Base-by-base conservation (phyloP, 2,797 vertebrate genomes). In the Megaceryle alcyon region DNA sequence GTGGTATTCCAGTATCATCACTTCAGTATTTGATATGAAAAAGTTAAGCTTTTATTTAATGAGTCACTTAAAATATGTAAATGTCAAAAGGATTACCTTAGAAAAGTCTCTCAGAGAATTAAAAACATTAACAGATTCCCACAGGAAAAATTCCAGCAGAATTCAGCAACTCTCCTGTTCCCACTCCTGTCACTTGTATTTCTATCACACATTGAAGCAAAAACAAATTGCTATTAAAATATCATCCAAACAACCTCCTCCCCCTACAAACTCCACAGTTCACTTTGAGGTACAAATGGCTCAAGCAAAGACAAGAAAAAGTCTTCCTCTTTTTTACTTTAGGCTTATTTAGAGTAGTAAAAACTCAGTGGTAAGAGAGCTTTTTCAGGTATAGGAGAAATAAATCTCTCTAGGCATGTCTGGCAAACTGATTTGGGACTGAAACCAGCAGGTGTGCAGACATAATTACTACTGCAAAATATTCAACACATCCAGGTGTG, bases 221-320 rank as follows among this genome's bases (percentile, higher is more conserved):
- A 98, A 97, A 96, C 96, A 97, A 97, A 96, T 88, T 88, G 92
- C 96, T 93, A 93, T 95, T 97, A 96, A 96, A 97, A 94, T 95
- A 96, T 94, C 91, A 91, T 84, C 70, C 89, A 69, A 86, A 80
- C 57, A 91, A 72, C 64, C 44, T 69, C 87, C 88, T 86, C 81
- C 73, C 77, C 59, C 66, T 31, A 28, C 83, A 65, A 75, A 60
- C 61, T 29, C 79, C 60, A 57, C 39, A 21, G 51, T 56, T 84
- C 72, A 73, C 65, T 80, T 19, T 65, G 81, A 88, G 89, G 90
- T 51, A 93, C 80, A 73, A 73, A 43, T 0, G 5, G 66, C 77
- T 86, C 39, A 65, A 92, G 69, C 53, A 78, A 91, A 87, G 92
- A 92, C 92, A 70, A 65, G 86, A 88, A 97, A 92, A 79, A 84